Percentiles rank a stretch among this genome's conserved stretches.
These are phyloP conservation scores for Danio albolineatus DNA, from an alignment of 2,797 vertebrate genomes.

Conservation along the genomic window DNA sequence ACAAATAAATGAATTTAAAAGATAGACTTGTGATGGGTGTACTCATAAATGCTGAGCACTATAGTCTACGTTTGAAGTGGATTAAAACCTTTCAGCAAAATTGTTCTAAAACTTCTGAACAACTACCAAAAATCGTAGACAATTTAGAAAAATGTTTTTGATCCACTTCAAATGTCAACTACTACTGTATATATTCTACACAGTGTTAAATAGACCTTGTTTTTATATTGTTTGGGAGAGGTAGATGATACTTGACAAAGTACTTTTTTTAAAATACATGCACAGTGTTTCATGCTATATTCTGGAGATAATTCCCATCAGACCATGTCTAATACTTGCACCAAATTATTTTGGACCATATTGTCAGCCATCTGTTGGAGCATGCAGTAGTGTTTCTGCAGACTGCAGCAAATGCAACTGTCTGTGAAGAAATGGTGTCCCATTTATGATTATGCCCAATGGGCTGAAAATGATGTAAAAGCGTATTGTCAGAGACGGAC, in stretches of 20 bases:
- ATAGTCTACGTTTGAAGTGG: too few species aligned
- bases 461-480: constrained; percentile 32
- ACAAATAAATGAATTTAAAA: too few species aligned
- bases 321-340: background rate
- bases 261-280: background rate
- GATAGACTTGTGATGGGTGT: too few species aligned
- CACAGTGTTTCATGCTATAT: background rate
- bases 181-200: too few species aligned
- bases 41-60: too few species aligned
- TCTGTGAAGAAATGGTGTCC: constrained; percentile 9
- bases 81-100: too few species aligned
- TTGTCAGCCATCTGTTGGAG: constrained; percentile 50
- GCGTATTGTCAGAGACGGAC: constrained; percentile 55
- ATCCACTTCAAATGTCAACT: too few species aligned
- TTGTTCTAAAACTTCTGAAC: too few species aligned
- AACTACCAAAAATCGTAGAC: too few species aligned
- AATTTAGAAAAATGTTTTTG: too few species aligned
- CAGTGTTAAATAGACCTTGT: too few species aligned
- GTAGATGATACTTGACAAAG: background rate
- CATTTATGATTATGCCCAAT: constrained; percentile 13
- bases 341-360: constrained; percentile 37
- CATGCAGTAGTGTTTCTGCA: constrained; percentile 31
- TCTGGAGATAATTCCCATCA: background rate
- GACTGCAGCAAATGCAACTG: background rate
- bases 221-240: background rate